Base-by-base conservation (phyloP, 2,797 vertebrate species). In the Macropodus opercularis region DNA sequence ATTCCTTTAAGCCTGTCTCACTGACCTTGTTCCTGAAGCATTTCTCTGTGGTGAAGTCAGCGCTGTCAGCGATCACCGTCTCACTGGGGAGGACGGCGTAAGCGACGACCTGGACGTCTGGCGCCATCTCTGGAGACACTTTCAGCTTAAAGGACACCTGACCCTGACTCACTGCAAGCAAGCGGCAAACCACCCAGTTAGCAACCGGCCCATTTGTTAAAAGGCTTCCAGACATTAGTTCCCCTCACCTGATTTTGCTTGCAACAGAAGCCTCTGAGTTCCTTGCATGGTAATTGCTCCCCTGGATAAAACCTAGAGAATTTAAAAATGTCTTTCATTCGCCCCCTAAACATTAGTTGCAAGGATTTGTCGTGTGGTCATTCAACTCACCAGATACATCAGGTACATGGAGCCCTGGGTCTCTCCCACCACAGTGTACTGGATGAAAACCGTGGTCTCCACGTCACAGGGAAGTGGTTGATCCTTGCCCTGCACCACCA, bases 21-120 rank as follows among this genome's bases (percentile, higher is more conserved):
- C 70, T 76, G 44, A 92, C 91, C 82, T 88, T 73, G 54, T 90
- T 50, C 21, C 10, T 47, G 29, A 92, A 90, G 68, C 91, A 93
- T 69, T 91, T 89, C 69, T 92, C 84, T 0, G 64, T 72, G 12
- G 54, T 0, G 60, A 91, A 90, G 5, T 77, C 65, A 3, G 39
- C 72, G 7, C 40, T 86, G 43, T 80, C 8, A 19, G 89, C 87
- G 1, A 91, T 69, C 36, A 91, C 63, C 0, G 36, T 79, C 31
- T 79, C 64, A 77, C 90, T 91, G 27, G 80, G 80, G 32, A 91
- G 83, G 44, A 91, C 10, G 11, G 69, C 43, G 22, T 88, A 92
- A 1, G 44, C 77, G 24, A 92, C 53, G 22, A 93, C 47, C 64
- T 88, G 84, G 51, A 92, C 23, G 0, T 31, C n/a, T 23, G 91